Conservation (phyloP, 2,113 vertebrate genomes). For the Arenaria interpres region DNA sequence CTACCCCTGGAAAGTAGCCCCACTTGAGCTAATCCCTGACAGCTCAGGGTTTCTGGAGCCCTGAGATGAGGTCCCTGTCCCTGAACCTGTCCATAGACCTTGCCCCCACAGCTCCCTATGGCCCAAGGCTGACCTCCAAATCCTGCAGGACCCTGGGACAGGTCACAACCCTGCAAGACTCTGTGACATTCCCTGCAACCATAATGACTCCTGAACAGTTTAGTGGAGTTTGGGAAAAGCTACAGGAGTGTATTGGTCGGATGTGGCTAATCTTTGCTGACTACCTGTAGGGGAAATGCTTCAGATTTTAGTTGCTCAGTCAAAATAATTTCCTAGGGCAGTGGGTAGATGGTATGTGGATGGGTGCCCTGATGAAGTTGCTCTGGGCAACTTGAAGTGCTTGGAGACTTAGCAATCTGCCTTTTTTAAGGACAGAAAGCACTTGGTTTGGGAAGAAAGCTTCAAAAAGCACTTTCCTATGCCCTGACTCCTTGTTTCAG, state of each 20-base stretch:
- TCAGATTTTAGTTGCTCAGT: not conserved
- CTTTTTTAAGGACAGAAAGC: not conserved
- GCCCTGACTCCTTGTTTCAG: not conserved
- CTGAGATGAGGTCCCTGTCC: not conserved
- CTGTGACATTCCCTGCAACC: not conserved
- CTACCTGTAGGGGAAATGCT: not conserved
- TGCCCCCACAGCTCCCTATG: not conserved
- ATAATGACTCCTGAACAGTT: not conserved
- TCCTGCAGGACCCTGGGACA: not conserved
- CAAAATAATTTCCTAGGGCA: not conserved
- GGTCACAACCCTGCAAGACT: not conserved
- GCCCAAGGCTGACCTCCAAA: not conserved
- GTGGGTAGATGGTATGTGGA: not conserved
- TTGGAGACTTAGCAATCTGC: not conserved
- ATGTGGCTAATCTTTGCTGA: not conserved
- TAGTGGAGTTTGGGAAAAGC: not conserved
- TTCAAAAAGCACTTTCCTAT: not conserved
- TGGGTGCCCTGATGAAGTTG: not conserved
- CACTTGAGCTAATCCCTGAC: not conserved
- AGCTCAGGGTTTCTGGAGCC: not conserved
- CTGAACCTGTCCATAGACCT: not conserved
- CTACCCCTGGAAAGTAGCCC: not conserved
- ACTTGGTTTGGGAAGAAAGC: not conserved
- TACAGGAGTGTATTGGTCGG: not conserved
- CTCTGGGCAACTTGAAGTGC: not conserved